Percentiles rank a stretch among this genome's conserved stretches.
These are phyloP conservation scores for Macquaria ambigua DNA, from an alignment of 2,113 vertebrate species.

Conservation along the genomic window DNA sequence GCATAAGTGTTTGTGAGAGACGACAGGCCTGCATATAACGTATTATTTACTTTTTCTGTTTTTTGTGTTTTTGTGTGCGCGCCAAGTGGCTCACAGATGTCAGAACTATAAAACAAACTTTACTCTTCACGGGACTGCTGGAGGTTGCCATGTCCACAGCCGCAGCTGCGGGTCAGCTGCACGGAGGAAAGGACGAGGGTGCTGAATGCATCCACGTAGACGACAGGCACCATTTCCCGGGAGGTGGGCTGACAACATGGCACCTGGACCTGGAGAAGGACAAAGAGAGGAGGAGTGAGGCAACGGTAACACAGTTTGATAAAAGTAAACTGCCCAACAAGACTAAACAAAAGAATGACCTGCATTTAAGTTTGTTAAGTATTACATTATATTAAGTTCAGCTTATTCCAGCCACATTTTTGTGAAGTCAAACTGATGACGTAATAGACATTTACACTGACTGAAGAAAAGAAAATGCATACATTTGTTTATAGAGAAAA, in stretches of 20 bases:
- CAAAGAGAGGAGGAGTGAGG: constrained; percentile 4
- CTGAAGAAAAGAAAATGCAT: background rate
- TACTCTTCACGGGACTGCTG: constrained; percentile 51
- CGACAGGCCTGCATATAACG: background rate
- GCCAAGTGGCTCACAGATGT: constrained; percentile 14
- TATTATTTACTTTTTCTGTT: background rate
- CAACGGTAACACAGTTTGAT: background rate
- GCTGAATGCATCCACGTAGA: constrained; percentile 78
- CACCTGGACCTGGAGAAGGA: constrained; percentile 42
- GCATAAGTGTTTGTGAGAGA: background rate
- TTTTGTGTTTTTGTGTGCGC: constrained; percentile 4
- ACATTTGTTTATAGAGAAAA: too few species aligned
- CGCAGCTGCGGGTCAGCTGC: constrained; percentile 70
- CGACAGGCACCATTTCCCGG: constrained; percentile 62
- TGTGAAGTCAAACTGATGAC: background rate
- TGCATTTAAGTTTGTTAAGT: background rate
- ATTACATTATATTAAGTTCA: background rate
- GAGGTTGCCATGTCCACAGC: constrained; percentile 55
- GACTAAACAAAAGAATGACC: background rate
- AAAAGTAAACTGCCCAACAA: background rate
- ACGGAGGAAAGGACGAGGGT: constrained; percentile 73
- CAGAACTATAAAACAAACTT: constrained; percentile 2
- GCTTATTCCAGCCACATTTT: background rate
- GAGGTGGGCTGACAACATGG: constrained; percentile 73
- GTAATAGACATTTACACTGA: background rate